Conservation (phyloP, 1,140 invertebrate genomes). For the Hyposmocoma kahamanoa region DNA sequence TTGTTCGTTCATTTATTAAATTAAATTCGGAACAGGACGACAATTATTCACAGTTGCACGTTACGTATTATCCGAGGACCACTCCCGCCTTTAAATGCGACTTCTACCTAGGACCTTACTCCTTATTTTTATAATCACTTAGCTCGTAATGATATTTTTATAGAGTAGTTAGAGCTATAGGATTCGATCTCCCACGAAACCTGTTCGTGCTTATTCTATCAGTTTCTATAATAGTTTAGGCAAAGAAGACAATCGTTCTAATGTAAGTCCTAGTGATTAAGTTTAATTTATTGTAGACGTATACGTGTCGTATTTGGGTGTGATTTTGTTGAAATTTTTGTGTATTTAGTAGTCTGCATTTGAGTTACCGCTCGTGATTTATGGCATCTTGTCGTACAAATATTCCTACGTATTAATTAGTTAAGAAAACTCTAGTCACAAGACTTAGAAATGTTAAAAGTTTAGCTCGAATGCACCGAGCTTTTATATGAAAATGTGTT, state of each 20-base stretch:
- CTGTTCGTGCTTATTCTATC: conserved; percentile 54
- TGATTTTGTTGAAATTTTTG: conserved; percentile 56
- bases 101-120: conserved; percentile 54
- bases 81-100: conserved; percentile 57
- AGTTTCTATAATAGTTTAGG: conserved; percentile 42
- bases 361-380: conserved; percentile 72
- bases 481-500: conserved; percentile 46
- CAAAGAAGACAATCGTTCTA: conserved; percentile 46
- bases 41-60: not conserved
- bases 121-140: conserved; percentile 70
- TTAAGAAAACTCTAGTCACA: conserved; percentile 72
- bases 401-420: conserved; percentile 71
- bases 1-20: too few relatives aligned
- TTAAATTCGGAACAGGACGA: too few relatives aligned
- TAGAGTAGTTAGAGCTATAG: conserved; percentile 56
- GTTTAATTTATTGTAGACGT: conserved; percentile 67
- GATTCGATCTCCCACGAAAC: conserved; percentile 64
- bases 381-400: conserved; percentile 73
- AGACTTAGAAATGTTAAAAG: conserved; percentile 69
- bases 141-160: conserved; percentile 65
- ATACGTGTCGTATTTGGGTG: conserved; percentile 45
- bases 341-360: conserved; percentile 68
- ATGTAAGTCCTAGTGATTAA: conserved; percentile 46
- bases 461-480: conserved; percentile 55
- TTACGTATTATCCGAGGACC: conserved; percentile 34